Evolutionary conservation across 2,113 vertebrate genomes (phyloP), one percentile per base, ranked within the genome.

Genomic region (Lepus americanus): DNA sequence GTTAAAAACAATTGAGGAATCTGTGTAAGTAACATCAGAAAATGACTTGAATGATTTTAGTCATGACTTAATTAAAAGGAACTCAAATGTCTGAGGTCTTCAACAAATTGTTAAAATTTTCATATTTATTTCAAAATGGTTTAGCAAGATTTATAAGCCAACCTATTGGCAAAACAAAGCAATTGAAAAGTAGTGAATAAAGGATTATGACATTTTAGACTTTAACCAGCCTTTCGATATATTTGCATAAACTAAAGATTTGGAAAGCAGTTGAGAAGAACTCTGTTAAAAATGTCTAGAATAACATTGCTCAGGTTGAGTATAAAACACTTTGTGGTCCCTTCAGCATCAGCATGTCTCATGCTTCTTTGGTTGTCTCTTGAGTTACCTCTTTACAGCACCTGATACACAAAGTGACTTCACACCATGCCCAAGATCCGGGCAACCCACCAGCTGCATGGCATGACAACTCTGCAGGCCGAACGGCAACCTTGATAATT

Each of bases 381-480:
- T 76, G 61, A 33, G 92, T 84, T 95, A 61, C 51, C 86, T 61
- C 27, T 63, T 90, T 94, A 5, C 78, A 94, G 83, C 82, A 64
- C n/a, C 80, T 55, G 72, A 61, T 53, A 25, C 19, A 49, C 1
- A 16, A 49, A 55, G 22, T 49, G 76, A 83, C 16, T 90, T 98
- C 98, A 99, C 94, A 99, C 98, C 1, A 99, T 93, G 1, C 99
- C 99, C 97, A 99, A 94, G 95, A 99, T 99, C 2, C 99, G 99
- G 78, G 99, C 99, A 4, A 99, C 99, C 99, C 99, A 99, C 99
- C 99, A 99, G 97, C 98, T 99, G 96, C 99, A 99, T 0, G 99
- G 99, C 99, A 99, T 99, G 96, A 99, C 98, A 59, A 99, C 98
- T 17, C 99, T 97, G 96, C 99, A 99, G 76, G 98, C 99, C 0